phyloP scores from a whole-genome alignment of 2,113 vertebrate species.

The Antechinus stuartii region DNA sequence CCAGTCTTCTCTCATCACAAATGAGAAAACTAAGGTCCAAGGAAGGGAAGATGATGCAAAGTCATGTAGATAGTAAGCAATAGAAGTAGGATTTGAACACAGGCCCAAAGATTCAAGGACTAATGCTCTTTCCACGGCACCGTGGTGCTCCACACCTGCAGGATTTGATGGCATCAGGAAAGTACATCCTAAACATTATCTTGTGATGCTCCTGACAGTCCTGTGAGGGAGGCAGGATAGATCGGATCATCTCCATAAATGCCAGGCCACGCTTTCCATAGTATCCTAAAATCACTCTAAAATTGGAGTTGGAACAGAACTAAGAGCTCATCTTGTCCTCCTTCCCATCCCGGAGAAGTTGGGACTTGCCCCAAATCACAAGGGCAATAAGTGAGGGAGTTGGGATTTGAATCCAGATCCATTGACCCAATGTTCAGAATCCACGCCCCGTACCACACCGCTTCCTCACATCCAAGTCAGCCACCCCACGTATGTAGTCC shows the following conservation, averaged over 20 bases:
- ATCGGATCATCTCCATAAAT: not conserved
- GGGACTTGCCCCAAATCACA: not conserved
- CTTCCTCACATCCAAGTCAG: no score
- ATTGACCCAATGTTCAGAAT: no score
- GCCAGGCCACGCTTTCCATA: not conserved
- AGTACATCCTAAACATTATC: not conserved
- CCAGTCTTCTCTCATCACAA: not conserved
- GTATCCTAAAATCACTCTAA: not conserved
- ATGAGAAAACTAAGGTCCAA: not conserved
- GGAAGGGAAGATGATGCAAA: no score
- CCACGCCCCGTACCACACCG: no score
- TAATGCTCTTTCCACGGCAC: not conserved
- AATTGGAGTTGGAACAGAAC: not conserved
- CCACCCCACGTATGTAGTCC: no score
- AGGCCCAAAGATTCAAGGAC: not conserved
- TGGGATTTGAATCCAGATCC: not conserved
- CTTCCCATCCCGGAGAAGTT: not conserved
- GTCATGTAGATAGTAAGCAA: not conserved
- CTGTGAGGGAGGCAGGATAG: not conserved
- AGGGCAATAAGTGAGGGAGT: not conserved
- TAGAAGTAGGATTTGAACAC: not conserved
- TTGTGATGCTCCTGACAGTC: not conserved
- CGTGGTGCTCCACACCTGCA: not conserved
- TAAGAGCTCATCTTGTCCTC: not conserved
- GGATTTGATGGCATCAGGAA: not conserved